Conservation (phyloP, 2,797 vertebrate genomes). For the Holocentrus rufus region DNA sequence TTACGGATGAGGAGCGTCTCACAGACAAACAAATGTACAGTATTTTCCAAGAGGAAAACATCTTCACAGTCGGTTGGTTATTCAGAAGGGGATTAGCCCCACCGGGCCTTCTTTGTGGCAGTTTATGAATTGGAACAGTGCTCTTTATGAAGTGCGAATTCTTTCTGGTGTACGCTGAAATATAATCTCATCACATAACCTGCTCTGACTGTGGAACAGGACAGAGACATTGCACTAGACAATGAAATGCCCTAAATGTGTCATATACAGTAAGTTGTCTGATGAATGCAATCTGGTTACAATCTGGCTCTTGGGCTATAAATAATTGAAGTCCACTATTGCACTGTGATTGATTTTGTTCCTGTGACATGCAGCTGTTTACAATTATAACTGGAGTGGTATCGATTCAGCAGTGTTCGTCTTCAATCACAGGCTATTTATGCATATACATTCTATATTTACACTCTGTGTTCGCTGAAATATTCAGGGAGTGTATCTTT, state of each 20-base stretch:
- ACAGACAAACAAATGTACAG: slow-evolving; percentile 45
- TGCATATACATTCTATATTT: not conserved
- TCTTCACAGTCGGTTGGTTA: slow-evolving; percentile 37
- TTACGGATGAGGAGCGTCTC: slow-evolving; percentile 60
- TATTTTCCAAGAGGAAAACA: slow-evolving; percentile 43
- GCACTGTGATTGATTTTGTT: not conserved
- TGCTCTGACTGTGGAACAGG: not conserved
- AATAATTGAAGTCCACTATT: not conserved
- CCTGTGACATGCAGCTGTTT: not conserved
- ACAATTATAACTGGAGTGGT: not conserved
- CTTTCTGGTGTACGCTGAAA: slow-evolving; percentile 5
- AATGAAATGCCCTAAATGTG: slow-evolving; percentile 12
- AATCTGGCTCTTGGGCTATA: not conserved
- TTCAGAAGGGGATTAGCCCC: slow-evolving; percentile 1
- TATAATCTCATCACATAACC: not conserved
- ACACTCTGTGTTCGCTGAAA: slow-evolving; percentile 10
- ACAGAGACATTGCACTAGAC: not conserved
- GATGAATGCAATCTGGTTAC: not conserved
- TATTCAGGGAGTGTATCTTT: not conserved
- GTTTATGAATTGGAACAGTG: slow-evolving; percentile 10
- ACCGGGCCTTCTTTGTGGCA: slow-evolving; percentile 34
- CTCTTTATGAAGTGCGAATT: not conserved
- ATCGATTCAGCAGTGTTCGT: not conserved
- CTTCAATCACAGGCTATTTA: slow-evolving; percentile 4
- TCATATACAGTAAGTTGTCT: slow-evolving; percentile 11